Base-by-base conservation (phyloP, 2,113 vertebrate genomes). In the Ploceus nigricollis region DNA sequence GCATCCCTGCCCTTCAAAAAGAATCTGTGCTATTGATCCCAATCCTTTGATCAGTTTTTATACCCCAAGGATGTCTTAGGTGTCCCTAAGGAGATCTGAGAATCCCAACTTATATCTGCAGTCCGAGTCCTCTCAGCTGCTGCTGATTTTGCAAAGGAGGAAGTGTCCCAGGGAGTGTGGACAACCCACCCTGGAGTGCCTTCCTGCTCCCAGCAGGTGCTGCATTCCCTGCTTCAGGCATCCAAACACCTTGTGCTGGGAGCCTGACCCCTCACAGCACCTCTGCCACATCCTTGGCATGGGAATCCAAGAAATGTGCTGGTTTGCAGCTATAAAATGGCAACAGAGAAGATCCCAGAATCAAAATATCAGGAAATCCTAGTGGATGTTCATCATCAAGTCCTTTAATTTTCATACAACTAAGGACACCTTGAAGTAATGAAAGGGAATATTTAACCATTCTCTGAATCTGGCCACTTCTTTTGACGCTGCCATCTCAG, bases 381-480 rank as follows among this genome's bases (percentile, higher is more conserved):
- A 27, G 16, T 27, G 31, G 33, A 73, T 31, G 31, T 14, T 18
- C 50, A 51, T 56, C 7, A 2, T 13, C 0, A 0, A 65, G 31
- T 71, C 70, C 48, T 93, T 76, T 45, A 45, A 48, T 79, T 94
- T 82, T 72, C 89, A 87, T 39, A 85, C 61, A 78, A 58, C 77
- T 84, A 72, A 85, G 66, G 82, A 96, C 84, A 91, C 87, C 91
- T 73, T 96, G 91, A 96, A 96, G 75, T 69, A 61, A 72, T 35
- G 31, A 91, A 93, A 94, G 84, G 70, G 84, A 97, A 72, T 95
- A 90, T 90, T 87, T 80, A 94, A 90, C 70, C 51, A 76, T 21
- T 48, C 53, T 48, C 63, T 69, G 61, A 84, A 89, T 85, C 48
- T 12, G 68, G 31, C 47, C 61, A 44, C 47, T 78, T 86, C 56